Base-by-base conservation (phyloP, 2,113 vertebrate genomes). In the Myotis yumanensis region DNA sequence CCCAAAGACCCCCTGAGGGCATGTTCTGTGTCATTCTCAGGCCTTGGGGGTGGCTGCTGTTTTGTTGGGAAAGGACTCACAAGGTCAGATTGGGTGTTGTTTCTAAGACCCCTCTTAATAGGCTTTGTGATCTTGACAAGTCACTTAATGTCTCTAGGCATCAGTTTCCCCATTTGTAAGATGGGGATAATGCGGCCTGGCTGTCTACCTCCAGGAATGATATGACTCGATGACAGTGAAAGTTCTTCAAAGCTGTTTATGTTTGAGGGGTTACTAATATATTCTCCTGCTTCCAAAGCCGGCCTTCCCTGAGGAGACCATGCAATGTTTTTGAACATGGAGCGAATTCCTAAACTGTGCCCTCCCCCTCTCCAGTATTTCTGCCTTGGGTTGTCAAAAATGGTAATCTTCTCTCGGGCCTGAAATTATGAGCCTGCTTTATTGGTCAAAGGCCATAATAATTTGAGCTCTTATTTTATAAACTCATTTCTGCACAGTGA, bases 401-500 rank as follows among this genome's bases (percentile, higher is more conserved):
- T 98, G 98, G 99, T 99, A 98, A 99, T 99, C 98, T 99, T 98
- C 98, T 98, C 98, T 98, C 98, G 98, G 98, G 98, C 98, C 98
- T 98, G 98, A 98, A 98, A 99, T 99, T 99, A 99, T 98, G 98
- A 99, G 98, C 98, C 98, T 98, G 98, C 98, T 98, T 98, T 98
- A 98, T 98, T 99, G 99, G 99, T 99, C 99, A 99, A 99, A 99
- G 99, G 98, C 98, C 99, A 98, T 98, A 98, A 99, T 99, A 98
- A 99, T 99, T 99, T 99, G 98, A 99, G 99, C 98, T 99, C 98
- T 99, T 99, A 99, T 99, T 99, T 99, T 99, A 99, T 99, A 99
- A 99, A 99, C 98, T 99, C 97, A 99, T 99, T 99, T 99, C 98
- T 99, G 98, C 98, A 98, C 97, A 98, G 98, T 99, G 99, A 99